A percentile compares a stretch with the other conserved stretches of the same genome.
Conservation (phyloP, 2,797 vertebrate genomes). For the Hydrocynus forskahlii region DNA sequence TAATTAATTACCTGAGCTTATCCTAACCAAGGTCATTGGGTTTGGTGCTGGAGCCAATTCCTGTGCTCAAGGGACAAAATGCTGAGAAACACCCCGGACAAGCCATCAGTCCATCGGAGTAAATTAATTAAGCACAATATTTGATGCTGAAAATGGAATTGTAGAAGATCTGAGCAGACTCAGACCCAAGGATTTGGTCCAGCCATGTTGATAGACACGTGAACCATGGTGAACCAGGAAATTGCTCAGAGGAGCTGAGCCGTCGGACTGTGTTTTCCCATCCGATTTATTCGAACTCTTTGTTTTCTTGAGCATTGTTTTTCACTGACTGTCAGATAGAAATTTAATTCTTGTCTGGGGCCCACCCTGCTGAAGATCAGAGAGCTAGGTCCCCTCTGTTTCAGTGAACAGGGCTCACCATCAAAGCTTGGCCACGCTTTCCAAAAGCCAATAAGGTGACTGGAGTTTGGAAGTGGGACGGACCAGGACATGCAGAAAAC, state of each 20-base stretch:
- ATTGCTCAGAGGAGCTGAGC: slow-evolving; percentile 69
- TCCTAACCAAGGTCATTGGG: too few species aligned
- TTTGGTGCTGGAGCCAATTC: too few species aligned
- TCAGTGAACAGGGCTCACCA: slow-evolving; percentile 66
- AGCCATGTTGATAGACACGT: slow-evolving; percentile 5
- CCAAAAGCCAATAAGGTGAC: slow-evolving; percentile 31
- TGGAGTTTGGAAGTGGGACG: slow-evolving; percentile 42
- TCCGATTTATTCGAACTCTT: slow-evolving; percentile 68
- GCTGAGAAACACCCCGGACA: too few species aligned
- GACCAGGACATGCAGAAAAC: slow-evolving; percentile 70
- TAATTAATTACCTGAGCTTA: too few species aligned
- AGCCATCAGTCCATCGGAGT: too few species aligned
- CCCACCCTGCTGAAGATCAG: slow-evolving; percentile 70
- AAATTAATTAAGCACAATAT: too few species aligned
- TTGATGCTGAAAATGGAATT: not conserved
- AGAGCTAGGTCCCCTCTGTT: slow-evolving; percentile 57
- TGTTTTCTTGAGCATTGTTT: slow-evolving; percentile 68
- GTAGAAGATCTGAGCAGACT: not conserved
- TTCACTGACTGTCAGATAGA: slow-evolving; percentile 67
- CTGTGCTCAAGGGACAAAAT: too few species aligned
- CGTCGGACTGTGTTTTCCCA: slow-evolving; percentile 66
- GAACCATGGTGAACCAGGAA: slow-evolving; percentile 60
- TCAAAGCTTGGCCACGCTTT: slow-evolving; percentile 37
- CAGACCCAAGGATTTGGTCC: not conserved
- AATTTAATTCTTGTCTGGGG: slow-evolving; percentile 66